Conservation (phyloP, 2,113 vertebrate species). For the Empidonax traillii region DNA sequence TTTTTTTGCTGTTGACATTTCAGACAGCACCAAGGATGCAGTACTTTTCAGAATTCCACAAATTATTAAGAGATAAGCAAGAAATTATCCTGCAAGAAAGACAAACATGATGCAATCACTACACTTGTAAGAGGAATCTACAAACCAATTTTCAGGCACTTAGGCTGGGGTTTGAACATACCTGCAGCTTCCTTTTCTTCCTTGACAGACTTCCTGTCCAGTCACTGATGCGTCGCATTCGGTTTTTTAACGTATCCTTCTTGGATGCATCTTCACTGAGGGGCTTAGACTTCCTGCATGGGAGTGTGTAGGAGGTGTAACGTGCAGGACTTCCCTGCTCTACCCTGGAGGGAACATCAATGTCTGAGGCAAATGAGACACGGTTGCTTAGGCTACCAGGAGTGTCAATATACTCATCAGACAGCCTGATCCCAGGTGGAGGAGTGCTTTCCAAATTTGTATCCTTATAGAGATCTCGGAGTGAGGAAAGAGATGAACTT, state of each 20-base stretch:
- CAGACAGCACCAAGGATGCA: not conserved
- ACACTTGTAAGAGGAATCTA: not conserved
- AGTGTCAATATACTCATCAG: conserved; percentile 69
- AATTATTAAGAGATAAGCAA: not conserved
- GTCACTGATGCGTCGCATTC: conserved; percentile 91
- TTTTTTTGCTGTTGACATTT: not conserved
- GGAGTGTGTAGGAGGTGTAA: conserved; percentile 91
- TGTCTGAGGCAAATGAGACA: conserved; percentile 85
- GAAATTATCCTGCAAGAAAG: not conserved
- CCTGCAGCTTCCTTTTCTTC: conserved; percentile 92
- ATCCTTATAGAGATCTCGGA: conserved; percentile 83
- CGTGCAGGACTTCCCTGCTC: conserved; percentile 76
- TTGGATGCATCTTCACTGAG: conserved; percentile 75
- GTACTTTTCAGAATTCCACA: not conserved
- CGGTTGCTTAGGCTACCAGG: conserved; percentile 72
- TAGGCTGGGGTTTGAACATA: conserved; percentile 23
- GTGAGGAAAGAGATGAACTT: conserved; percentile 80
- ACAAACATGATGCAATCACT: not conserved
- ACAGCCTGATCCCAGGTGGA: conserved; percentile 73
- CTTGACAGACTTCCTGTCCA: conserved; percentile 95
- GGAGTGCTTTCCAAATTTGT: conserved; percentile 76
- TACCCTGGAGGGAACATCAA: conserved; percentile 83
- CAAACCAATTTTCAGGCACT: not conserved
- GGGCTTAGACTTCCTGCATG: conserved; percentile 84
- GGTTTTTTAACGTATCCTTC: conserved; percentile 86